Evolutionary conservation across 2,888 invertebrate genomes (phyloP).

Genomic region (Orchesella flavescens): DNA sequence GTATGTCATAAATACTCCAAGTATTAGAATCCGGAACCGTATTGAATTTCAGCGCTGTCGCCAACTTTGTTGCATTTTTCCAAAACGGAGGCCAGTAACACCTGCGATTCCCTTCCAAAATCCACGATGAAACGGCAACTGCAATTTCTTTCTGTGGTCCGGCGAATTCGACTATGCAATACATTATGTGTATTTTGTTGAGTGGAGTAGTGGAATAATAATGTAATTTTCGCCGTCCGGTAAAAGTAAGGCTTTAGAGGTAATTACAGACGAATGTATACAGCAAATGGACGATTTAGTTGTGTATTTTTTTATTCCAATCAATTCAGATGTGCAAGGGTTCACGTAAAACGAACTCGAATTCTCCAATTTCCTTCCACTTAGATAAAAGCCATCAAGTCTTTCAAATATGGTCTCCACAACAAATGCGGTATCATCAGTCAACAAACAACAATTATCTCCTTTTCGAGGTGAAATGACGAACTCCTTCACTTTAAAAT

Average conservation of each 20-base stretch:
- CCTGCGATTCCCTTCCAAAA: neutral
- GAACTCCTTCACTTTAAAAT: too few relatives aligned
- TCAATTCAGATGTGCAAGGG: neutral
- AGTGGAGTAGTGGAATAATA: slow-evolving; percentile 15
- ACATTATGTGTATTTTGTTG: slow-evolving; percentile 11
- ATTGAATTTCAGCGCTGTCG: neutral
- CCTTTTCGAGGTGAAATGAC: too few relatives aligned
- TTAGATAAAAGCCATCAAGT: too few relatives aligned
- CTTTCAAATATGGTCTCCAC: too few relatives aligned
- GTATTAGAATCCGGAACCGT: neutral
- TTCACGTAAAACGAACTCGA: neutral
- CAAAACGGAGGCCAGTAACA: slow-evolving; percentile 47
- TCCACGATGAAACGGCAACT: neutral
- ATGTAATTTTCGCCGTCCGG: neutral
- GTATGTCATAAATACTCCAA: slow-evolving; percentile 17
- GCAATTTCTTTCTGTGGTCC: neutral
- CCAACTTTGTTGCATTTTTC: slow-evolving; percentile 1
- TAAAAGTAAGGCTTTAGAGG: neutral
- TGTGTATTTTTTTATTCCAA: too few relatives aligned
- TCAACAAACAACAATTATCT: too few relatives aligned
- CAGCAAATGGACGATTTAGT: too few relatives aligned
- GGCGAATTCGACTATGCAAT: slow-evolving; percentile 22
- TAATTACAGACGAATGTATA: too few relatives aligned
- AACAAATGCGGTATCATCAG: too few relatives aligned
- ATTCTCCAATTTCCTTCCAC: too few relatives aligned